Percentiles rank a stretch among this genome's conserved stretches.
These are phyloP conservation scores for Epinephelus fuscoguttatus DNA, from an alignment of 2,113 vertebrate genomes.

Conservation along the genomic window DNA sequence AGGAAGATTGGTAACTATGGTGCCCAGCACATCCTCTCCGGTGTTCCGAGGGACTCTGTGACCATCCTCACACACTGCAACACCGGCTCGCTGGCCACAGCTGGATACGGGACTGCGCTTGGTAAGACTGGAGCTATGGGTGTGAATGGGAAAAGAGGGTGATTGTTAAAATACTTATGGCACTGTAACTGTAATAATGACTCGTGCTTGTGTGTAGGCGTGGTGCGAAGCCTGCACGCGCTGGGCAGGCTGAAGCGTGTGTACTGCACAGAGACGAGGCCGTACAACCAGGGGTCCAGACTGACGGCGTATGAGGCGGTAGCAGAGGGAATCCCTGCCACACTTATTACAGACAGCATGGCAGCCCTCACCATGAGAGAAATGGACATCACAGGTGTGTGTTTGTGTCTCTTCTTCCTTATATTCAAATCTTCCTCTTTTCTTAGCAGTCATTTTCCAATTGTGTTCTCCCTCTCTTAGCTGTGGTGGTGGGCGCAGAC, in stretches of 20 bases:
- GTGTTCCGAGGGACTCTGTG: conserved; percentile 83
- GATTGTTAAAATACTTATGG: background rate
- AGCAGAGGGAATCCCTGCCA: conserved; percentile 88
- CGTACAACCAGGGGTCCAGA: conserved; percentile 92
- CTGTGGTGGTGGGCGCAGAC: conserved; percentile 92
- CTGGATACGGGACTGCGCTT: conserved; percentile 92
- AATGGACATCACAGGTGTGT: conserved; percentile 86
- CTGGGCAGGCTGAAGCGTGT: conserved; percentile 86
- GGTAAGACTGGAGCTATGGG: conserved; percentile 73
- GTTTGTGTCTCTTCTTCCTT: background rate
- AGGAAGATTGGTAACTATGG: conserved; percentile 90
- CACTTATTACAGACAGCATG: conserved; percentile 92
- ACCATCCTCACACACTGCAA: conserved; percentile 93
- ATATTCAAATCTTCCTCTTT: background rate
- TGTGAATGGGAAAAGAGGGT: background rate
- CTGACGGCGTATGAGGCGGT: conserved; percentile 92
- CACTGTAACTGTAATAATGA: background rate
- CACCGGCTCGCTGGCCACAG: conserved; percentile 91
- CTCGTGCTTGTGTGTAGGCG: conserved; percentile 78
- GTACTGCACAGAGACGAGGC: conserved; percentile 93
- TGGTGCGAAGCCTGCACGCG: conserved; percentile 88
- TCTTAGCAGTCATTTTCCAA: background rate
- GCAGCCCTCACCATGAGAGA: conserved; percentile 89
- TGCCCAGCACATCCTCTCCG: conserved; percentile 88
- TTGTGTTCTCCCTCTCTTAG: conserved; percentile 67